Conservation (phyloP, 2,113 vertebrate genomes). For the Mesitornis unicolor region DNA sequence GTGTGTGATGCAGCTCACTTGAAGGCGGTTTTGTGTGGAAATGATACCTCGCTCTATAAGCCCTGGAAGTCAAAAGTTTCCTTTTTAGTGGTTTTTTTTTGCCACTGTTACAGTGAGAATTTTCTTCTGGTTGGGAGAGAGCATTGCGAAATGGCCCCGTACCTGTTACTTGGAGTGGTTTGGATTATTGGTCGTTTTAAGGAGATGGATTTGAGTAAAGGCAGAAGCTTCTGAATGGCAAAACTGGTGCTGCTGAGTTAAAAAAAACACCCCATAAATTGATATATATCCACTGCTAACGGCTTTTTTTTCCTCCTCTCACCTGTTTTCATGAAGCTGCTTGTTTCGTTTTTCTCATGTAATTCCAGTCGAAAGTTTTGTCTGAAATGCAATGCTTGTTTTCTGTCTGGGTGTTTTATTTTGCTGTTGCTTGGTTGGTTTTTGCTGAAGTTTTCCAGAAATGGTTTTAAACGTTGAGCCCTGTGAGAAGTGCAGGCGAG, state of each 20-base stretch:
- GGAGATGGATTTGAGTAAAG: neutral
- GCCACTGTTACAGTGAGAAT: neutral
- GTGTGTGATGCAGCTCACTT: neutral
- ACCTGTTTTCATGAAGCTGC: neutral
- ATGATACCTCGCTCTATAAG: neutral
- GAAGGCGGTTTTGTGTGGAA: neutral
- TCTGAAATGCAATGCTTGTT: neutral
- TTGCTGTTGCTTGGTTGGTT: neutral
- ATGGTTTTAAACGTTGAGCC: neutral
- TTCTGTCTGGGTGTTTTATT: neutral
- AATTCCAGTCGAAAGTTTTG: neutral
- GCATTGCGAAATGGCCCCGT: neutral
- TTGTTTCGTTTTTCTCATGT: neutral
- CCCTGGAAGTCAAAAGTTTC: neutral
- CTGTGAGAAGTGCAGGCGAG: neutral
- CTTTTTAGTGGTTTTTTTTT: neutral
- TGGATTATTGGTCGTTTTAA: neutral
- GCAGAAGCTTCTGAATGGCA: neutral
- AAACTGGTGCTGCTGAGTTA: neutral
- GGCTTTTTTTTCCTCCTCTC: neutral
- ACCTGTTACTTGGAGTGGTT: neutral
- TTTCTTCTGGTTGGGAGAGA: neutral
- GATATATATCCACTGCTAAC: neutral
- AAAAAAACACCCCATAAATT: neutral
- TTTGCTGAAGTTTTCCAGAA: neutral